Evolutionary conservation across 2,888 invertebrate species (phyloP), one percentile per base, ranked within the genome.

Genomic region (Hypercompe scribonia): DNA sequence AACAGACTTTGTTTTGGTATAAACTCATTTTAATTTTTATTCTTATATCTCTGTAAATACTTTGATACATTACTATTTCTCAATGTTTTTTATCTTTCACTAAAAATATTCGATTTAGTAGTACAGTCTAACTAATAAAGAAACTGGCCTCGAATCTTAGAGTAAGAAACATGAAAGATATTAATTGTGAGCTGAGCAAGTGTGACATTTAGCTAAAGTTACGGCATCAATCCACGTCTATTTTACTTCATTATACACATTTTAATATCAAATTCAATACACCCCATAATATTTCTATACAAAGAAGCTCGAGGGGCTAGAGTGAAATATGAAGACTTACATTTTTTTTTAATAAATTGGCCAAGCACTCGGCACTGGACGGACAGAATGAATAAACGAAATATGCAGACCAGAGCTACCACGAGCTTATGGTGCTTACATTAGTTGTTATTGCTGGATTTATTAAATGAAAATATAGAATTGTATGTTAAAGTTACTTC

Each of bases 261-360:
- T 70, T 78, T 81, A 71, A 80, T 74, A 83, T 78, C 67, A 74
- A 80, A 39, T 31, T 64, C 65, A 36, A 67, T 78, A 64, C 70
- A 70, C 74, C 58, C 70, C 54, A 61, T 78, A 78, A 81, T 83
- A 83, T 81, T 72, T 81, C 72, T 74, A n/a, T 68, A 74, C 42
- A 63, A 74, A 68, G 71, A 64, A 73, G 42, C 72, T 70, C 72
- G 65, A 39, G 74, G 77, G 69, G 65, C 61, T 63, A 46, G 24
- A 65, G 70, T 77, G 73, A 84, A 81, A 77, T 72, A 79, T 81
- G 71, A 73, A 71, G 61, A 72, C 68, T 68, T 68, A 65, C 68
- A 72, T 78, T 80, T 74, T 54, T 74, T 54, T 76, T 75, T 75
- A 71, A 81, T 82, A 82, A 82, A 82, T 82, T 84, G 81, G 70